phyloP scores from a whole-genome alignment of 2,888 invertebrate species.

The Aspidiotus destructor region DNA sequence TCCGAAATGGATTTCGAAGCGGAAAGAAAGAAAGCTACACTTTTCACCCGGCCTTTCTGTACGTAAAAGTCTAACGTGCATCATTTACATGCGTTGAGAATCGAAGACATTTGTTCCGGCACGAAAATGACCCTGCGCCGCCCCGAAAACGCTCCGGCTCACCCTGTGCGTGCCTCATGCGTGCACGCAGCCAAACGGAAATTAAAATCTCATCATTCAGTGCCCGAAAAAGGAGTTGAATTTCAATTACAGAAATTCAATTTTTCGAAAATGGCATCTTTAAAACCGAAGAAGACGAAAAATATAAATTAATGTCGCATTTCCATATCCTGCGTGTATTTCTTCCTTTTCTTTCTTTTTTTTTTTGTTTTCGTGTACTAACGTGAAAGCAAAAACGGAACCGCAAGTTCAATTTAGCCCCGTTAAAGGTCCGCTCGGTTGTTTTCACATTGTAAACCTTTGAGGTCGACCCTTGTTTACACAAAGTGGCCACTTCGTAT shows the following conservation, averaged over 20 bases:
- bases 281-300: not conserved
- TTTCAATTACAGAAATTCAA: conserved; percentile 2
- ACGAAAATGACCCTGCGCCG: not conserved
- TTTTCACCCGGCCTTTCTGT: too few species aligned
- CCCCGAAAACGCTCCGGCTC: not conserved
- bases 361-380: too few species aligned
- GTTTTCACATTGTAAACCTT: conserved; percentile 28
- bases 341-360: not conserved
- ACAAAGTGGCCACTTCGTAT: conserved; percentile 30
- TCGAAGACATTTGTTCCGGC: not conserved
- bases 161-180: not conserved
- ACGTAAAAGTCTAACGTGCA: not conserved
- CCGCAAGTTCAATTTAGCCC: conserved; percentile 21
- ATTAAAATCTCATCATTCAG: conserved; percentile 1
- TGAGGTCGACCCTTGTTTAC: conserved; percentile 32
- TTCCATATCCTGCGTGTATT: not conserved
- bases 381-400: conserved; percentile 4
- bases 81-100: not conserved
- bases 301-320: not conserved
- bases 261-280: not conserved
- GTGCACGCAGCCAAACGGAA: not conserved
- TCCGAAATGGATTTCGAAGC: not conserved
- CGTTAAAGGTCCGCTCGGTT: conserved; percentile 16
- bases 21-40: not conserved
- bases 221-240: not conserved